Percentiles rank a stretch among this genome's conserved stretches.
These are phyloP conservation scores for Crax fasciolata DNA, from an alignment of 2,797 vertebrate genomes.

Conservation along the genomic window DNA sequence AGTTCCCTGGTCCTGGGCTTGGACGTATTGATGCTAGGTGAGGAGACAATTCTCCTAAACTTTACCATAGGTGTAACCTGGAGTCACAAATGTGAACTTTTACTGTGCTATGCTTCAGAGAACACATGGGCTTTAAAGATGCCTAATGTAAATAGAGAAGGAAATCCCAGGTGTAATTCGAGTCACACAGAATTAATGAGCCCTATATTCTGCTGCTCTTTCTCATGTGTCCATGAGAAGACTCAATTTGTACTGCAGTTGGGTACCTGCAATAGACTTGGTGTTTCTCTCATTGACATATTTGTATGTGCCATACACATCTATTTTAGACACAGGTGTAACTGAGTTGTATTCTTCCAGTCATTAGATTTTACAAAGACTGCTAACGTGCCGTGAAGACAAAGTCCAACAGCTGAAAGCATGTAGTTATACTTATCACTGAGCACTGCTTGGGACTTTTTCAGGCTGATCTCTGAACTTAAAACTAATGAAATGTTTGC, in stretches of 20 bases:
- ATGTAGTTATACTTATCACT: neutral
- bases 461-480: constrained; percentile 2
- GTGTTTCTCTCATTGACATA: neutral
- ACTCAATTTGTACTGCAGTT: neutral
- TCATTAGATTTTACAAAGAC: neutral
- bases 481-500: neutral
- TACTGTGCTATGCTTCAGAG: neutral
- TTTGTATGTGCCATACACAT: neutral
- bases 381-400: neutral
- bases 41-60: neutral
- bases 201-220: neutral
- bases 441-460: neutral
- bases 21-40: neutral
- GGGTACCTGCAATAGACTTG: neutral
- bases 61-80: neutral
- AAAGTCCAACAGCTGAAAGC: neutral
- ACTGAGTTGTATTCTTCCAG: neutral
- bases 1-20: neutral
- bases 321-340: neutral
- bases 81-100: neutral
- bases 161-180: neutral
- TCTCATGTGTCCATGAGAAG: neutral
- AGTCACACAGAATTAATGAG: neutral
- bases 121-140: neutral
- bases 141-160: neutral